These are phyloP conservation scores for Aphaenogaster ashmeadi DNA, from an alignment of 1,140 invertebrate species.

Conservation along the genomic window DNA sequence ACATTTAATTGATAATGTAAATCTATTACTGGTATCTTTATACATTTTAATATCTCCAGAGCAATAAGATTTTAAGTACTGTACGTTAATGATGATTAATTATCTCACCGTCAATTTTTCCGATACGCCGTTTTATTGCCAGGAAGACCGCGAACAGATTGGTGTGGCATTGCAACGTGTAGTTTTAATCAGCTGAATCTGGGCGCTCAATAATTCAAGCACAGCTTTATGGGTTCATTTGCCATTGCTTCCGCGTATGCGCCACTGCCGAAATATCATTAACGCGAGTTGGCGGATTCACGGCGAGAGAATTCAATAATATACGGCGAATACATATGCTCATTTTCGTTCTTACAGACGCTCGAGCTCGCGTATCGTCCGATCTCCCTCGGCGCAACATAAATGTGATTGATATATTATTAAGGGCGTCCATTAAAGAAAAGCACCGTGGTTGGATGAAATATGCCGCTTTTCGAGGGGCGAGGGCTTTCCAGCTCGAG, in stretches of 20 bases:
- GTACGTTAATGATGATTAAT: not conserved
- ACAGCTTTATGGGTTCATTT: slow-evolving; percentile 11
- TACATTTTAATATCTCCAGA: not conserved
- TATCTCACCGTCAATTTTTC: not conserved
- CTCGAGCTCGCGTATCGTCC: slow-evolving; percentile 58
- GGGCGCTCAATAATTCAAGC: slow-evolving; percentile 1
- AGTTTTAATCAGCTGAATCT: not conserved
- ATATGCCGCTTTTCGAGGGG: slow-evolving; percentile 76
- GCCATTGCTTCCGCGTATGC: not conserved
- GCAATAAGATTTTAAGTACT: not conserved
- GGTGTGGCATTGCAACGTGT: not conserved
- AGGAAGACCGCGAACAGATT: not conserved
- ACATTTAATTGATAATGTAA: too few species aligned
- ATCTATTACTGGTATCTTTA: not conserved
- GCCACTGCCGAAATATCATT: slow-evolving; percentile 77
- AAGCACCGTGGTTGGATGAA: slow-evolving; percentile 79
- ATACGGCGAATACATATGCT: slow-evolving; percentile 70
- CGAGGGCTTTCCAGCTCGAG: slow-evolving; percentile 58
- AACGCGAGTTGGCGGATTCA: slow-evolving; percentile 66
- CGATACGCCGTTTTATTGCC: not conserved
- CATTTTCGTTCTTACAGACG: not conserved
- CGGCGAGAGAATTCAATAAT: slow-evolving; percentile 80
- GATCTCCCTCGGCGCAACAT: slow-evolving; percentile 69
- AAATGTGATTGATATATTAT: slow-evolving; percentile 86
- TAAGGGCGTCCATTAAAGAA: slow-evolving; percentile 84